Conservation (phyloP, 2,797 vertebrate genomes). For the Basileuterus tristriatus region DNA sequence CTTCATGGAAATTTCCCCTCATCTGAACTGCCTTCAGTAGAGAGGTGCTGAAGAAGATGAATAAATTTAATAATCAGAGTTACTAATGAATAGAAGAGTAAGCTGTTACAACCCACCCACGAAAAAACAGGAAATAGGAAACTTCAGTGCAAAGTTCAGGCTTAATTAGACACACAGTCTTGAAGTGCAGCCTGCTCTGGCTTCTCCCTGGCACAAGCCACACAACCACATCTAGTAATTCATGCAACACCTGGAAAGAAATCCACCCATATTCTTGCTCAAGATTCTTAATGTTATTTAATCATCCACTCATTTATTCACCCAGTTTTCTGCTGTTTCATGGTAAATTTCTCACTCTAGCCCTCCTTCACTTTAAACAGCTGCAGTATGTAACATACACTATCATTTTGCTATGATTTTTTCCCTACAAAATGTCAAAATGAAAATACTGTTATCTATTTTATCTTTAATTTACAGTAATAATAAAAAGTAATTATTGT, state of each 20-base stretch:
- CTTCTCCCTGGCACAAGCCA: background rate
- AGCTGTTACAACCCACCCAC: background rate
- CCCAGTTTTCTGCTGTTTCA: background rate
- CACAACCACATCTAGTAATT: background rate
- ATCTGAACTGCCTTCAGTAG: background rate
- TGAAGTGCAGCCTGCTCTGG: background rate
- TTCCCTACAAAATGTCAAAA: background rate
- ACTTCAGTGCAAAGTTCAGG: background rate
- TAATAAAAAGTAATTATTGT: background rate
- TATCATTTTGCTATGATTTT: background rate
- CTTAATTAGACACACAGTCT: background rate
- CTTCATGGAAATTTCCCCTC: background rate
- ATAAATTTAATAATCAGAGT: background rate
- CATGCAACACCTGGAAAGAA: background rate
- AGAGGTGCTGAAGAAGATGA: background rate
- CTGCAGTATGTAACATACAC: background rate
- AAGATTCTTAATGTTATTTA: background rate
- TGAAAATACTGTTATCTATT: background rate
- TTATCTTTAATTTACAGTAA: background rate
- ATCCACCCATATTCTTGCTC: background rate
- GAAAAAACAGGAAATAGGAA: conserved; percentile 4
- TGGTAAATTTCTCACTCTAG: background rate
- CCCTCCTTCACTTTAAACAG: background rate
- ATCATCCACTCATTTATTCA: background rate
- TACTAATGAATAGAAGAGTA: background rate